Base-by-base conservation (phyloP, 2,888 invertebrate species). In the Trissolcus japonicus region DNA sequence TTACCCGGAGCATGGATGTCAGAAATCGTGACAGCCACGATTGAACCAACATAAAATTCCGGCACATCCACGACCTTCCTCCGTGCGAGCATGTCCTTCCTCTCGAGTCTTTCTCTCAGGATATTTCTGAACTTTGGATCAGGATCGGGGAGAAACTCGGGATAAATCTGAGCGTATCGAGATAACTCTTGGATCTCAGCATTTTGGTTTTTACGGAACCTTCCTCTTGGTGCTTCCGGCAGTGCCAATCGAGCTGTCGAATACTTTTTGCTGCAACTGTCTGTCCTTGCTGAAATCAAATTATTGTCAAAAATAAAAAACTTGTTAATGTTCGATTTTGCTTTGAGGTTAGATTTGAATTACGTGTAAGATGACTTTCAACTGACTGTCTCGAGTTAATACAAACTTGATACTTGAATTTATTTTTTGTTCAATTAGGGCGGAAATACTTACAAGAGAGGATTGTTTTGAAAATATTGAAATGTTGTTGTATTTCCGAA, bases 41-140 rank as follows among this genome's bases (percentile, higher is more conserved):
- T 93, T 29, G 96, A 95, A 13, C 98, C 99, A 84, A 98, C 98
- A 91, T 98, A 99, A 91, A 99, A 99, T 88, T 99, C 98, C 0
- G 99, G 99, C 79, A 99, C 94, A 86, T 96, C 94, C 79, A 99
- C 91, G 77, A 94, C 91, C 60, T 90, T 90, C 81, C 98, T 91
- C 71, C 99, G 91, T 72, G 93, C 93, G 35, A 99, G 86, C 99
- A 99, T 99, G 87, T 99, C 99, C 76, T 91, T 90, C 74, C 99
- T 92, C 86, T 99, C 98, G 14, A 99, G 89, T 87, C 94, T 95
- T 87, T 99, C 99, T 66, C 95, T 91, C 0, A 97, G 88, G 9
- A 90, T 86, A 89, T 99, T 97, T 72, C 98, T 92, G 90, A 92
- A 94, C 84, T 93, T 90, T 1, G 93, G 90, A 82, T 94, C 93